Base-by-base conservation (phyloP, 2,888 invertebrate species). In the Chirona hameri region DNA sequence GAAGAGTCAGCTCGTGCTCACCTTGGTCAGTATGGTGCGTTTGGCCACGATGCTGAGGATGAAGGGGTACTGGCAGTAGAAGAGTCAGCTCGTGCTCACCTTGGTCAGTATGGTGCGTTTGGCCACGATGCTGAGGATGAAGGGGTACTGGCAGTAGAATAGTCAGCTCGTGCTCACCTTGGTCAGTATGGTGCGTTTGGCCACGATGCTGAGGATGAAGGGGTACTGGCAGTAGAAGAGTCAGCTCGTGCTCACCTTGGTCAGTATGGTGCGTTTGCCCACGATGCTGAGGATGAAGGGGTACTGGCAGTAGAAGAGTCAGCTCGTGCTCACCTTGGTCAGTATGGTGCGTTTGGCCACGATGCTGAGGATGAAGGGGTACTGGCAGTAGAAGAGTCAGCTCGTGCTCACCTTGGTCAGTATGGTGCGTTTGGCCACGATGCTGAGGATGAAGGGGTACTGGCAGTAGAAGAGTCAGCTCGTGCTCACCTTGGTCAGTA, bases 71-170 rank as follows among this genome's bases (percentile, higher is more conserved):
- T 39, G 4, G 39, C 39, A 91, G 86, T 39, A 39, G 39, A 39
- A 39, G 39, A 39, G 39, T 39, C 39, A 39, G 39, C 39, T 39
- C 39, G 39, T 39, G 69, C 83, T 82, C 85, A 88, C 89, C 87
- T 89, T 89, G 5, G 89, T 89, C 9, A 91, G 88, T 82, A 91
- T 91, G 81, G 89, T 89, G 83, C 91, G 86, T 86, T 91, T 91
- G 82, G 91, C 91, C 72, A 90, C 89, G 84, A 91, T 91, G 86
- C 91, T 91, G 81, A 91, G 87, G 76, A 91, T 90, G 86, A 91
- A 91, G 1, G 91, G 91, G 86, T 91, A 91, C 86, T 91, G 91
- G 85, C 91, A 91, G 86, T 91, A 91, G n/a, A n/a, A n/a, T n/a
- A n/a, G 39, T 39, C 7, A 39, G 39, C 39, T 5, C 39, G 52